Evolutionary conservation across 2,888 invertebrate genomes (phyloP).

Genomic region (Drosophila mulleri): DNA sequence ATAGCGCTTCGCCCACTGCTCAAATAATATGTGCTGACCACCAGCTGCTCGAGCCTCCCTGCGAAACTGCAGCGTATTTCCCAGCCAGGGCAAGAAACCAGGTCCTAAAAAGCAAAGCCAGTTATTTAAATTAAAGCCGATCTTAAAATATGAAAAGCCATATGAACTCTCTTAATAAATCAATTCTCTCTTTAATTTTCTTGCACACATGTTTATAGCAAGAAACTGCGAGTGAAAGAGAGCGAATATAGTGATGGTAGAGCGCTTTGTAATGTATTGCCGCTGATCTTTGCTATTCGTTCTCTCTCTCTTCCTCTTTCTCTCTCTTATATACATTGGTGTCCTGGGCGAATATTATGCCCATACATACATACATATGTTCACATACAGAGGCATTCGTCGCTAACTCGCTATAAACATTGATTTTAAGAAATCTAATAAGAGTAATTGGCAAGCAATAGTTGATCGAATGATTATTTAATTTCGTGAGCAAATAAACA

Average conservation of each 20-base stretch:
- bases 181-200: constrained; percentile 1
- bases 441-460: neutral
- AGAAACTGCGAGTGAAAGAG: neutral
- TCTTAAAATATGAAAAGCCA: no score
- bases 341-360: neutral
- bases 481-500: neutral
- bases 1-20: constrained; percentile 85
- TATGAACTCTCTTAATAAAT: neutral
- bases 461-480: neutral
- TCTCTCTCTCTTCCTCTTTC: neutral
- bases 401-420: neutral
- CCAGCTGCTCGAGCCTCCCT: constrained; percentile 82
- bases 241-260: neutral
- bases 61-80: constrained; percentile 82
- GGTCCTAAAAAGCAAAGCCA: constrained; percentile 75
- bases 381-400: neutral
- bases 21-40: constrained; percentile 86
- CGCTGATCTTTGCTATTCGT: neutral
- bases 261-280: neutral
- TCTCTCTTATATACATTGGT: neutral
- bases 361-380: neutral
- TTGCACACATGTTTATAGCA: neutral
- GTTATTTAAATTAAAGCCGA: neutral
- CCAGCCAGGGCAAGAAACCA: constrained; percentile 82
- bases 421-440: no score